Base-by-base conservation (phyloP, 1,140 invertebrate genomes). In the Plodia interpunctella region DNA sequence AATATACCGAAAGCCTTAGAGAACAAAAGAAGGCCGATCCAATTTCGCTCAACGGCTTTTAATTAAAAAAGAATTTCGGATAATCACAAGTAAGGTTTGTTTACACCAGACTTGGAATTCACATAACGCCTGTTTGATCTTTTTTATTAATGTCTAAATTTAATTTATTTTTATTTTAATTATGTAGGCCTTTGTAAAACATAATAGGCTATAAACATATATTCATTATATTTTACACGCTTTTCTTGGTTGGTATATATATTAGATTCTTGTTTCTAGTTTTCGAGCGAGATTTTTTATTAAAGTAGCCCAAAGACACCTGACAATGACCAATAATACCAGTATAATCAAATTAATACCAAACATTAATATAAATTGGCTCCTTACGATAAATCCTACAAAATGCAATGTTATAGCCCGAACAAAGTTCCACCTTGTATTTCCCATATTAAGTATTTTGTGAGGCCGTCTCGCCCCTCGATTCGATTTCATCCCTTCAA, bases 371-470 rank as follows among this genome's bases (percentile, higher is more conserved):
- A 66, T 49, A 74, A 75, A 78, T 72, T 57, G 61, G 62, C 70
- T 72, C 51, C 58, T 52, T 56, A 35, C 62, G 55, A 63, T 60
- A 77, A 78, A 80, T 68, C 69, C 66, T 54, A 44, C 13, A 62
- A 30, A 65, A 56, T 65, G 59, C 51, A 64, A 72, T 79, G 77
- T 72, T 69, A 69, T 66, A 59, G 53, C 51, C 59, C 62, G 66
- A 86, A 81, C 70, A 73, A 75, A 65, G 70, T 78, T 76, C 70
- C 63, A 76, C 75, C 69, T 77, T 76, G 70, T 77, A 85, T 83
- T 88, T 83, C 75, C 72, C 70, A 61, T 80, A 82, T 82, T 83
- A 83, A 88, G 78, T 75, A 85, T 81, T 80, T 80, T 84, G 77
- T 80, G 83, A 81, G 78, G n/a, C 77, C 73, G 79, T 74, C 72